Evolutionary conservation across 2,113 vertebrate genomes (phyloP), one percentile per base, ranked within the genome.

Genomic region (Pomatostomus ruficeps): DNA sequence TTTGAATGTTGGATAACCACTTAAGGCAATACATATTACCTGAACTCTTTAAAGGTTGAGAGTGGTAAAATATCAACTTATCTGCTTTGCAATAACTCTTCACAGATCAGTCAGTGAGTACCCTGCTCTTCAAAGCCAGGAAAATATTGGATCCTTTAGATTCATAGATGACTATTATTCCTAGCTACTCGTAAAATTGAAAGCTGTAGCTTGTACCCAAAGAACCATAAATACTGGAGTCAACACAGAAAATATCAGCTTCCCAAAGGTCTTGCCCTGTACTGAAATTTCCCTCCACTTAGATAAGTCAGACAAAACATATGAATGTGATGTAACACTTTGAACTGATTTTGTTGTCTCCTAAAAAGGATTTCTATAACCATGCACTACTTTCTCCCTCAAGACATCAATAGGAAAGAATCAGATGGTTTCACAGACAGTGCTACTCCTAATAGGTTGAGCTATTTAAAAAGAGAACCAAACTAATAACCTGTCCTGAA

Each of bases 261-360:
- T 80, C 25, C 28, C 58, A 54, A 62, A 67, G 12, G 3, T 58
- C 58, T 75, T 46, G 9, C 18, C 22, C 11, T 62, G 31, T 40
- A 33, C 25, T 48, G 16, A 29, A 28, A 24, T 49, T 63, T 84
- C 6, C 6, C 12, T 31, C 9, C 42, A 18, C 4, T 2, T 61
- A 46, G 11, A 7, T 14, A 76, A 84, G 10, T 70, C 36, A 77
- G 63, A 59, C 8, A 81, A 77, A 51, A 17, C 7, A 19, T 42
- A 35, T 8, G 12, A 70, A 82, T 0, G 0, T 48, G 17, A 46
- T 14, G 40, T 35, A 70, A 42, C 0, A 3, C 23, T 81, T 55
- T 63, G 40, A 23, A 40, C 33, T 51, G 20, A 46, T 45, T 88
- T 71, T 79, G 2, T 74, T 74, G 15, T 45, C 29, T 51, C n/a